Evolutionary conservation across 2,113 vertebrate species (phyloP).

Genomic region (Sinocyclocheilus anshuiensis): DNA sequence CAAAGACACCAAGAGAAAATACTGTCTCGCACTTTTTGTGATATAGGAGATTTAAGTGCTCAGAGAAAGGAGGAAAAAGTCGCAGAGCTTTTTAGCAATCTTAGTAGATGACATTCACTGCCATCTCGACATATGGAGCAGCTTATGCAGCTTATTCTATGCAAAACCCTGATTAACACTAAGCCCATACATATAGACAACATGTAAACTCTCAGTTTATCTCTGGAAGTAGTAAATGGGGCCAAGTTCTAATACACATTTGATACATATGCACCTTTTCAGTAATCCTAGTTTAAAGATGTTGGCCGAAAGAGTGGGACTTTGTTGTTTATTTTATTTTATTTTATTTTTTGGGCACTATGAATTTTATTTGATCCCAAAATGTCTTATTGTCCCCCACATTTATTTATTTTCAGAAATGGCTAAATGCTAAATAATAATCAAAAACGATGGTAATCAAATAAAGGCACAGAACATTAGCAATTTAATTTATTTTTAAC

Average conservation of each 20-base stretch:
- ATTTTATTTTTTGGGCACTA: too few relatives aligned
- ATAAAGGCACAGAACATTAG: not conserved
- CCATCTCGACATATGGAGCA: conserved; percentile 69
- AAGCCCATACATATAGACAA: conserved; percentile 55
- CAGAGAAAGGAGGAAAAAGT: not conserved
- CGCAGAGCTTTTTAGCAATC: conserved; percentile 8
- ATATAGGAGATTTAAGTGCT: conserved; percentile 20
- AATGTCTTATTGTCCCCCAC: too few relatives aligned
- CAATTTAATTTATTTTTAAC: not conserved
- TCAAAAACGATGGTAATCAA: not conserved
- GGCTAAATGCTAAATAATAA: not conserved
- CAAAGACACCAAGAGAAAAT: conserved; percentile 28
- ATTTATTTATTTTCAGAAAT: too few relatives aligned
- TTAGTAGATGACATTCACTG: conserved; percentile 16
- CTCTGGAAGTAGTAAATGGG: not conserved
- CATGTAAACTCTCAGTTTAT: conserved; percentile 62
- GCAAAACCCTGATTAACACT: conserved; percentile 55
- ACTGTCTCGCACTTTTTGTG: not conserved
- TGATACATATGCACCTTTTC: conserved; percentile 26
- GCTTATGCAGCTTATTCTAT: conserved; percentile 61
- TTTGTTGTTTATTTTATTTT: not conserved
- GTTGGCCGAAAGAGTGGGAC: not conserved
- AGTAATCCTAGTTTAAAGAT: not conserved
- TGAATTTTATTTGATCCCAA: not conserved
- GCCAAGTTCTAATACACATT: conserved; percentile 31